A percentile compares a stretch with the other conserved stretches of the same genome.
Conservation (phyloP, 2,113 vertebrate genomes). For the Pontoporia blainvillei region DNA sequence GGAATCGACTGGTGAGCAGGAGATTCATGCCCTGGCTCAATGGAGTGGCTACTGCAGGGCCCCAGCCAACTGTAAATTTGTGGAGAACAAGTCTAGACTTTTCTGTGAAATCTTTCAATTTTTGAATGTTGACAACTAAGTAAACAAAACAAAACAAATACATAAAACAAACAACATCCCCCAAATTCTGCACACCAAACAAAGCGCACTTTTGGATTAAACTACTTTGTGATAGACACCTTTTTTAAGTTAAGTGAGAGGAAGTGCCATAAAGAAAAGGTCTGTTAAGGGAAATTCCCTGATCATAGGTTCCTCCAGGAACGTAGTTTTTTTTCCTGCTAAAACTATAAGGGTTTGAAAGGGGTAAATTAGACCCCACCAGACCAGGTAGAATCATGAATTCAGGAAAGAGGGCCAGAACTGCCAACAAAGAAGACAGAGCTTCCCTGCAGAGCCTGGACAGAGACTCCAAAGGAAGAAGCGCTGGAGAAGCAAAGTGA, state of each 20-base stretch:
- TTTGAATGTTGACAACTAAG: neutral
- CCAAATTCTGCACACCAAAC: neutral
- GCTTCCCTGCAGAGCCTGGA: neutral
- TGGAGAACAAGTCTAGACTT: neutral
- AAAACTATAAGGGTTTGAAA: neutral
- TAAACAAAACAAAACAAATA: neutral
- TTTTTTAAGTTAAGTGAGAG: neutral
- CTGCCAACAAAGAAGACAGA: neutral
- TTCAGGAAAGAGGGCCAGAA: neutral
- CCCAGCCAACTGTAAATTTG: neutral
- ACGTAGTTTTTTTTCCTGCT: neutral
- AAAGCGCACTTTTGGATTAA: neutral
- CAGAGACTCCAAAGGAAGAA: neutral
- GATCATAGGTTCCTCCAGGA: neutral
- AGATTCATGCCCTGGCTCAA: neutral
- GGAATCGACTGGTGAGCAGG: neutral
- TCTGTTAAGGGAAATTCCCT: neutral
- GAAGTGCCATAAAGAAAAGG: neutral
- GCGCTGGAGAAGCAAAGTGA: neutral
- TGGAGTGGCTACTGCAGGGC: neutral
- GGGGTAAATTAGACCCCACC: neutral
- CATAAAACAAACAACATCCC: neutral
- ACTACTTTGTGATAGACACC: neutral
- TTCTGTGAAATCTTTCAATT: neutral
- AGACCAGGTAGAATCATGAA: neutral